Evolutionary conservation across 2,113 vertebrate genomes (phyloP), one percentile per base, ranked within the genome.

Genomic region (Dipodomys spectabilis): DNA sequence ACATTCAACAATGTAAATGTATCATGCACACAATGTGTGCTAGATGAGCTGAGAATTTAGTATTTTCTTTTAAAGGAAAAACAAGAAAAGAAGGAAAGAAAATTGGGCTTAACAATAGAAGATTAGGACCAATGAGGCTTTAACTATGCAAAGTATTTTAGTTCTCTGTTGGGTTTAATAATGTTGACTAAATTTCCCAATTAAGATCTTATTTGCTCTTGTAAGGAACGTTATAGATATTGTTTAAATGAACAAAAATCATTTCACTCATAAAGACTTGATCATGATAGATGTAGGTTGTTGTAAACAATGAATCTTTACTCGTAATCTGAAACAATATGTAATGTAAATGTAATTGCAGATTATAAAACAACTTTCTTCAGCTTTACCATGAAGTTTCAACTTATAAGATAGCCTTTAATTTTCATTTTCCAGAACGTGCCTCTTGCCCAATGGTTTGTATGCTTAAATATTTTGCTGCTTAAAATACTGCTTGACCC

Each of bases 41-140:
- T 78, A 84, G 30, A 92, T 78, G 19, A 81, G 27, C 2, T 88
- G 90, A 78, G 19, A 78, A 85, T 72, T 71, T 75, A 93, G 60
- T 80, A 49, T 32, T 62, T 82, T 69, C 9, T 65, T 93, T 93
- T 72, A 75, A 81, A 77, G 3, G 9, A 16, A 85, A 88, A n/a
- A 25, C 13, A 4, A 30, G 78, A 27, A 74, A 86, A 27, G 28
- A 15, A 10, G 30, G 1, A 27, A 49, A 19, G 16, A 23, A 73
- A 32, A 35, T 35, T 28, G 7, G 18, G 53, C 71, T 93, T 85
- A 73, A 32, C 35, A 60, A 20, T 2, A 67, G 35, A 83, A 87
- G 39, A 7, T 7, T 73, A 22, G 0, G 6, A 13, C 64, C 25
- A 65, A 7, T n/a, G 45, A 83, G 11, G 32, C 13, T 44, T 83